Conservation (phyloP, 2,113 vertebrate genomes). For the Pyrgilauda ruficollis region DNA sequence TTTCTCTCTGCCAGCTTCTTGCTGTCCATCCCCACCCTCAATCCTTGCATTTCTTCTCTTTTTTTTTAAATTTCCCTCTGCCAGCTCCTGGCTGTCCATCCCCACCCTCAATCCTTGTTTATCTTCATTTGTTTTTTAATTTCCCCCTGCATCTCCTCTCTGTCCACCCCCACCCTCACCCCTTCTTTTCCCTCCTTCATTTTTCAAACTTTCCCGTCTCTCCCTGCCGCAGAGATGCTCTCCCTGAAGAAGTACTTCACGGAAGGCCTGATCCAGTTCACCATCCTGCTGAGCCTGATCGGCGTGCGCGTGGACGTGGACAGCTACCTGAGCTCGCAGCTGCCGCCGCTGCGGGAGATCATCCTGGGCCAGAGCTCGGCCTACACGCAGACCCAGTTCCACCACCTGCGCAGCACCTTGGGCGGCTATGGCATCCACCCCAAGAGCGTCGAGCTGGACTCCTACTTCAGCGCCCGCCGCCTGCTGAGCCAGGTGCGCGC, state of each 20-base stretch:
- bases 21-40: too few relatives aligned
- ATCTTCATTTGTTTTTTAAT: too few relatives aligned
- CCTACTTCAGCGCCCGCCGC: conserved; percentile 88
- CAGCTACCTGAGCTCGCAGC: conserved; percentile 92
- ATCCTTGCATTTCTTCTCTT: too few relatives aligned
- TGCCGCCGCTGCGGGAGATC: conserved; percentile 94
- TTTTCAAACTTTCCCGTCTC: too few relatives aligned
- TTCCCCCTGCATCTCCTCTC: too few relatives aligned
- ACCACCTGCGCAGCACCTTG: conserved; percentile 94
- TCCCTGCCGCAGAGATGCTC: conserved; percentile 97
- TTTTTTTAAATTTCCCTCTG: too few relatives aligned
- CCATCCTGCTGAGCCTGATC: conserved; percentile 97
- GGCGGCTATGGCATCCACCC: conserved; percentile 97
- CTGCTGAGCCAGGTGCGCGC: conserved; percentile 93
- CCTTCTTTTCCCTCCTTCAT: too few relatives aligned
- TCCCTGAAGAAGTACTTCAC: conserved; percentile 99
- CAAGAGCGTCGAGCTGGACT: conserved; percentile 95
- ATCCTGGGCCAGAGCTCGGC: conserved; percentile 98
- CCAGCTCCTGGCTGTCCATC: too few relatives aligned
- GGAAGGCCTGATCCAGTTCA: conserved; percentile 99
- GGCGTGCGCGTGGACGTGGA: conserved; percentile 98
- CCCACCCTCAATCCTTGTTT: too few relatives aligned
- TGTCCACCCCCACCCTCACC: too few relatives aligned
- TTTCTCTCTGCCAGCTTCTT: too few relatives aligned
- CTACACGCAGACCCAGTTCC: conserved; percentile 98